Evolutionary conservation across 2,113 vertebrate species (phyloP), one percentile per base, ranked within the genome.

Genomic region (Hassar affinis): DNA sequence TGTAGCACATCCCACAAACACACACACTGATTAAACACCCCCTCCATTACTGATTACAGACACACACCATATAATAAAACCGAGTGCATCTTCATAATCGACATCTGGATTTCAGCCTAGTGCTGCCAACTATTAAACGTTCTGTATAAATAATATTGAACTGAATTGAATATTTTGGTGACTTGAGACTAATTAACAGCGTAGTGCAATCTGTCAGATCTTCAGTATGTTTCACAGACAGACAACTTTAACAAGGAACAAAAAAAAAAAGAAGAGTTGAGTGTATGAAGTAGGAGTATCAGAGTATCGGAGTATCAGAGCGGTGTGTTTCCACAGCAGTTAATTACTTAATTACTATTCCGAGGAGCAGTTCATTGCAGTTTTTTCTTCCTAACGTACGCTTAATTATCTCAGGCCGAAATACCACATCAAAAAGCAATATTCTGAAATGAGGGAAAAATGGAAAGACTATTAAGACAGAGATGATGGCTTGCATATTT

Each of bases 1-100:
- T 98, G 91, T 15, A 84, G 84, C 25, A 87, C 1, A 87, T 35
- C 51, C 89, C 85, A 87, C 33, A 22, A 20, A 49, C 69, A 72
- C 45, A 7, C 3, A 66, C 62, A 33, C 4, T 62, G 20, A 49
- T 22, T 22, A 30, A 61, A 15, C 18, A 66, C 30, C 10, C 5
- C 62, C 22, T 22, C 6, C 9, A 11, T 5, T 42, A 3, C 38
- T 45, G 5, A 71, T 38, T 54, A 22, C 3, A 3, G 1, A 42
- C 15, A 62, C 47, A n/a, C 38, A 64, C 27, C 45, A 33, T 47
- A 47, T 15, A 6, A 35, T 56, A 14, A 30, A 83, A n/a, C 42
- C 57, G 52, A 38, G 56, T 64, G 6, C 20, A 18, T 59, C 35
- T 1, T 74, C 25, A 6, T 61, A 1, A 30, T 15, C n/a, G 18